Evolutionary conservation across 2,113 vertebrate species (phyloP), one percentile per base, ranked within the genome.

Genomic region (Brevimyrus niger): DNA sequence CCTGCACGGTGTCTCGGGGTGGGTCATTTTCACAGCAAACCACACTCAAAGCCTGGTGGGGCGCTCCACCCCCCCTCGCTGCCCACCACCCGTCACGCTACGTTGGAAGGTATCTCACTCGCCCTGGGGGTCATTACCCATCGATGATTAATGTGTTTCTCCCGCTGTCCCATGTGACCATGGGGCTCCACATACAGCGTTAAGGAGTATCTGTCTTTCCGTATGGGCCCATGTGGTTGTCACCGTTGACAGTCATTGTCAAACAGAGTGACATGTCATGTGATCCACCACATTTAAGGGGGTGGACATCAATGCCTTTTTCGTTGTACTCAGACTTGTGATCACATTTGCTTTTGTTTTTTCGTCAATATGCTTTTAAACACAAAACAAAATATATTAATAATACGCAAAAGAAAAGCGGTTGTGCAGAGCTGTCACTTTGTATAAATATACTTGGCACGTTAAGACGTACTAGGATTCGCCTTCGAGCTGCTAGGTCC

Each of bases 401-500:
- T 92, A 73, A 87, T 89, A 87, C 65, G 13, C 48, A 48, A 65
- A 51, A 84, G 91, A 91, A 90, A 90, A 92, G 91, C 89, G 91
- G 91, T 87, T 86, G 47, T 92, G 91, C 88, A 92, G 93, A 93
- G 90, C 94, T 92, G 93, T 94, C 92, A 92, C 89, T 94, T 93
- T 92, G 91, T 94, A 69, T 94, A 95, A 93, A 94, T 93, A 93
- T 88, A 91, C 92, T 92, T 61, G 42, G 92, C 65, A 90, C 88
- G 93, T 91, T 93, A 91, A 91, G 93, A 93, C 65, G 90, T 91
- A 91, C 85, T 89, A 8, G 93, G 94, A 93, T 93, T 91, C 73
- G 90, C 90, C 92, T 92, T 89, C 91, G 91, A 93, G 93, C 93
- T 93, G 92, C 93, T 93, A 94, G 94, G 93, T 93, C 47, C 69